Conservation (phyloP, 2,888 invertebrate species). For the Drosophila planitibia region DNA sequence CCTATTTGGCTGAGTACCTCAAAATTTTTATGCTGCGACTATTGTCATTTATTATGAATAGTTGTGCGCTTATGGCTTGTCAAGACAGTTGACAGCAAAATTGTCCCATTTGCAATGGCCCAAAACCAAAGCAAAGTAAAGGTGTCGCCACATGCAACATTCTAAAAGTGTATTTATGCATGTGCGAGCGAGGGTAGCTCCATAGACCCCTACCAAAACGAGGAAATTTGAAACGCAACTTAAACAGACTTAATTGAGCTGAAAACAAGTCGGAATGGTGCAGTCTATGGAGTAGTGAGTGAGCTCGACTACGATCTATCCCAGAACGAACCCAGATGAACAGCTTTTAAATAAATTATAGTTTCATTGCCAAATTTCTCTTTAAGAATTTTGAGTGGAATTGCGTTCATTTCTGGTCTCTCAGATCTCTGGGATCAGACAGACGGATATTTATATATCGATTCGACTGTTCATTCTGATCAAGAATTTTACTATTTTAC, state of each 20-base stretch:
- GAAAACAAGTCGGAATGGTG: neutral
- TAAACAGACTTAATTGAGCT: neutral
- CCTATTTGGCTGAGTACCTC: conserved; percentile 64
- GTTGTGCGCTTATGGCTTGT: conserved; percentile 47
- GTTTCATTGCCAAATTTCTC: neutral
- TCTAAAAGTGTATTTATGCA: neutral
- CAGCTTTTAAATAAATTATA: neutral
- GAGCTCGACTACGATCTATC: neutral
- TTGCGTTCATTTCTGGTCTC: neutral
- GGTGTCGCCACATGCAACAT: conserved; percentile 42
- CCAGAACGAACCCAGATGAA: neutral
- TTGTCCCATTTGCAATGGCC: conserved; percentile 39
- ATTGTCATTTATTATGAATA: conserved; percentile 56
- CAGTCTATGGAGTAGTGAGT: neutral
- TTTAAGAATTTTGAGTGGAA: too few relatives aligned
- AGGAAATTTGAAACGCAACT: neutral
- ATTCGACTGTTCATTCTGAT: neutral
- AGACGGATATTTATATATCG: neutral
- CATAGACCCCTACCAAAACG: neutral
- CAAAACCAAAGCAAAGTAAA: conserved; percentile 26
- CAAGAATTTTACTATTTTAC: neutral
- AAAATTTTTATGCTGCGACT: conserved; percentile 32
- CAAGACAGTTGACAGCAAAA: conserved; percentile 31
- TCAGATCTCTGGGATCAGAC: neutral
- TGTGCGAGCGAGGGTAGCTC: neutral